Conservation (phyloP, 2,888 invertebrate species). For the Zygaena filipendulae region DNA sequence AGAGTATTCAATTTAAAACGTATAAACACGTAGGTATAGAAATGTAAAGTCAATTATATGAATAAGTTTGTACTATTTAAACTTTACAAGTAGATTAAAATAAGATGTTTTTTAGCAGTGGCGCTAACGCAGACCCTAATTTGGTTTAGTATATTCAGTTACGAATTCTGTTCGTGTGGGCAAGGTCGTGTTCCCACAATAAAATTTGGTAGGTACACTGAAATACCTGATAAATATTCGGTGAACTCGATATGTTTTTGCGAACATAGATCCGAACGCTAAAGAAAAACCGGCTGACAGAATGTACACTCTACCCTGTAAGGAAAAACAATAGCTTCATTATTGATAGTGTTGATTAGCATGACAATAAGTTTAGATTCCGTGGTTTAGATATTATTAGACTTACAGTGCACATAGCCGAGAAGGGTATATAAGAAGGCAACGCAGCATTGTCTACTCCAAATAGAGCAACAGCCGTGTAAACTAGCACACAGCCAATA, state of each 20-base stretch:
- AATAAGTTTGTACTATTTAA: too few species aligned
- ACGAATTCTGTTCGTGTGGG: too few species aligned
- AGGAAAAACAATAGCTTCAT: slow-evolving; percentile 15
- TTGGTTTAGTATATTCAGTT: too few species aligned
- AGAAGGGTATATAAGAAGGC: slow-evolving; percentile 76
- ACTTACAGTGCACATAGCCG: slow-evolving; percentile 88
- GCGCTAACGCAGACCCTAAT: too few species aligned
- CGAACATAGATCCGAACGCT: slow-evolving; percentile 95
- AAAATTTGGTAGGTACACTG: too few species aligned
- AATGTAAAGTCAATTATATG: too few species aligned
- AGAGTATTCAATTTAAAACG: too few species aligned
- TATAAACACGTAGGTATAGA: too few species aligned
- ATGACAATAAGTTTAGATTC: neutral
- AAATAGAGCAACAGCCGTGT: slow-evolving; percentile 85
- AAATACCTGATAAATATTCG: slow-evolving; percentile 86
- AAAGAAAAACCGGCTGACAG: slow-evolving; percentile 91
- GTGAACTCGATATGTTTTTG: slow-evolving; percentile 93
- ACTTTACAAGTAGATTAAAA: too few species aligned
- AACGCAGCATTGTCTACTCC: slow-evolving; percentile 87
- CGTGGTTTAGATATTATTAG: neutral
- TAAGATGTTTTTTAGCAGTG: too few species aligned
- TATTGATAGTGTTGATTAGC: too few species aligned
- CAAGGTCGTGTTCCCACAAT: too few species aligned
- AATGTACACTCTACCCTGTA: slow-evolving; percentile 87
- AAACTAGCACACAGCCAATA: slow-evolving; percentile 91